Conservation (phyloP, 2,888 invertebrate species). For the Cephus pulcher region DNA sequence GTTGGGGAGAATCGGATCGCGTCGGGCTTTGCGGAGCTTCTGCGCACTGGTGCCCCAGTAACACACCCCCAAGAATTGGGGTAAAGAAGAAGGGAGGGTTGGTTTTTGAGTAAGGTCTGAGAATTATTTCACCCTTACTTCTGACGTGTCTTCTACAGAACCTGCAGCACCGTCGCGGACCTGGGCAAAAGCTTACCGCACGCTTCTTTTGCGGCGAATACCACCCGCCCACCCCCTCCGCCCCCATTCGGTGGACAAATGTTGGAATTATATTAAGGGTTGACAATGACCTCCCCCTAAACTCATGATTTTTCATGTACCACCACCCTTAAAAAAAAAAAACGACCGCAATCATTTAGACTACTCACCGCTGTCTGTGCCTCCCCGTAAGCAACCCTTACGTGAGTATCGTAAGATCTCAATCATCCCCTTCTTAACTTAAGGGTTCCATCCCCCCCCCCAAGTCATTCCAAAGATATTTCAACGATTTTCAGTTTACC, state of each 20-base stretch:
- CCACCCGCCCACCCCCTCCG: not conserved
- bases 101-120: constrained; percentile 38
- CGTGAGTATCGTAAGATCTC: not conserved
- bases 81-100: constrained; percentile 25
- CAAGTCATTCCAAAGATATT: constrained; percentile 21
- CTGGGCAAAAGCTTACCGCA: not conserved
- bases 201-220: not conserved
- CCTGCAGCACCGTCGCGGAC: not conserved
- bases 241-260: not conserved
- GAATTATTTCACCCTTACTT: constrained; percentile 18
- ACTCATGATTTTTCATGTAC: not conserved
- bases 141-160: not conserved
- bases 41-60: constrained; percentile 64
- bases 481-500: constrained; percentile 31
- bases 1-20: constrained; percentile 40
- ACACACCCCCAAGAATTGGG: constrained; percentile 53
- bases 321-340: not conserved
- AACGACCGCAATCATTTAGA: not conserved
- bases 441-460: not conserved
- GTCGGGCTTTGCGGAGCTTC: constrained; percentile 50
- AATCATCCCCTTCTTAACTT: not conserved
- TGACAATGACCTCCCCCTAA: not conserved
- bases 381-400: not conserved
- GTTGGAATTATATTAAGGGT: not conserved
- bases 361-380: not conserved